Evolutionary conservation across 2,888 invertebrate genomes (phyloP).

Genomic region (Parnassius glacialis): DNA sequence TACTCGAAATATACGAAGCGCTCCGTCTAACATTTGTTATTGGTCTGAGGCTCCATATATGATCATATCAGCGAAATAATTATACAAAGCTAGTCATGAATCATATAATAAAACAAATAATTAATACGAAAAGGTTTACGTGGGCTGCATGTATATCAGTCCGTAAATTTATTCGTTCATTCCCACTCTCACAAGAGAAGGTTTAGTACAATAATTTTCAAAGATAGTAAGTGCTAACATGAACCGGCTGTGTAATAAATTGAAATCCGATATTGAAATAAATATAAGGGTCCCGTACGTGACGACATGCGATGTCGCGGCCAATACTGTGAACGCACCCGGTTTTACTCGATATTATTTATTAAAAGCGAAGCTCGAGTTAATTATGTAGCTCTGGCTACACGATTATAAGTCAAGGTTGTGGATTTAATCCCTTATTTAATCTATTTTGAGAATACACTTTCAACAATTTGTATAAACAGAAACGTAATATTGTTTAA

Average conservation of each 20-base stretch:
- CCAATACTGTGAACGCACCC: conserved; percentile 35
- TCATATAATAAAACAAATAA: not conserved
- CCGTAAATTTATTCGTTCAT: conserved; percentile 11
- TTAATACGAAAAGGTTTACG: conserved; percentile 4
- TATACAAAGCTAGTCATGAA: no score
- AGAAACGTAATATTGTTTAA: no score
- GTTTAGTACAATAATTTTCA: conserved; percentile 37
- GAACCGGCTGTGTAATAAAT: conserved; percentile 52
- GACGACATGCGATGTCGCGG: conserved; percentile 64
- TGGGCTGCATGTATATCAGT: conserved; percentile 1
- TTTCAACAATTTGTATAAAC: no score
- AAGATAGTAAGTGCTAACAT: conserved; percentile 37
- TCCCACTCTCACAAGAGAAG: conserved; percentile 8
- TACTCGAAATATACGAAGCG: no score
- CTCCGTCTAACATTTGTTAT: no score
- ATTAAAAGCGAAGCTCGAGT: conserved; percentile 34
- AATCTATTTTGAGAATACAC: no score
- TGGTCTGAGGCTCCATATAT: no score
- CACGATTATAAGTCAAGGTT: not conserved
- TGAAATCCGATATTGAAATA: conserved; percentile 72
- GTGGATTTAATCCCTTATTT: no score
- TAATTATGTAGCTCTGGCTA: conserved; percentile 30
- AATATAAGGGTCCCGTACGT: conserved; percentile 60
- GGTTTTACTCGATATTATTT: conserved; percentile 52
- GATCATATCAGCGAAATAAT: no score